A percentile compares a stretch with the other conserved stretches of the same genome.
phyloP scores from a whole-genome alignment of 2,888 invertebrate species.

The Nomada ferruginata region DNA sequence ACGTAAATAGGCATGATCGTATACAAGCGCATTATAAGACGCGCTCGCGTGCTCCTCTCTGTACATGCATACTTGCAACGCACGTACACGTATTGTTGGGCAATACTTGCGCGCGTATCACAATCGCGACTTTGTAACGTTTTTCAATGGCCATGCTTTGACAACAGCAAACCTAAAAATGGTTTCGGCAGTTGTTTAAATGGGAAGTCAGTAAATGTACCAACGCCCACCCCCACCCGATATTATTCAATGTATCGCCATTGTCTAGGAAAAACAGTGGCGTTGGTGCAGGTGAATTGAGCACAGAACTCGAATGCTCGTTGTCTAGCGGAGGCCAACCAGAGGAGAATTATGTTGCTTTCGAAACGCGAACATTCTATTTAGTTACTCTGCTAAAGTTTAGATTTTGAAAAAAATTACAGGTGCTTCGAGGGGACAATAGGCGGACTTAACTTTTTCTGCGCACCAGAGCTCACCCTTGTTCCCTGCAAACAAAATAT shows the following conservation, averaged over 20 bases:
- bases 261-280: slow-evolving; percentile 39
- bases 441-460: not conserved
- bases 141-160: slow-evolving; percentile 66
- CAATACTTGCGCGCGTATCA: slow-evolving; percentile 4
- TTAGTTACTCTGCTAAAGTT: not conserved
- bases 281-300: slow-evolving; percentile 25
- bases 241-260: slow-evolving; percentile 57
- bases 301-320: slow-evolving; percentile 17
- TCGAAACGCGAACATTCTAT: slow-evolving; percentile 11
- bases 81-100: not conserved
- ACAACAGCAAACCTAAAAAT: slow-evolving; percentile 64
- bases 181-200: slow-evolving; percentile 56
- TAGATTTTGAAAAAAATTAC: not conserved
- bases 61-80: not conserved
- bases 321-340: slow-evolving; percentile 7
- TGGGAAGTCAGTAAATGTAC: slow-evolving; percentile 65
- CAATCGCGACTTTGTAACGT: slow-evolving; percentile 41
- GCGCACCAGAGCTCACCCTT: not conserved
- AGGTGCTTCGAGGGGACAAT: slow-evolving; percentile 7
- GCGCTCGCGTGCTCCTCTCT: slow-evolving; percentile 3
- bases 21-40: slow-evolving; percentile 32
- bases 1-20: slow-evolving; percentile 31
- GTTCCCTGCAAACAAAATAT: slow-evolving; percentile 2
- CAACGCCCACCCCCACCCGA: slow-evolving; percentile 25
- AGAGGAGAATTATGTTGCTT: slow-evolving; percentile 22